Conservation (phyloP, 2,797 vertebrate species). For the Diceros bicornis region DNA sequence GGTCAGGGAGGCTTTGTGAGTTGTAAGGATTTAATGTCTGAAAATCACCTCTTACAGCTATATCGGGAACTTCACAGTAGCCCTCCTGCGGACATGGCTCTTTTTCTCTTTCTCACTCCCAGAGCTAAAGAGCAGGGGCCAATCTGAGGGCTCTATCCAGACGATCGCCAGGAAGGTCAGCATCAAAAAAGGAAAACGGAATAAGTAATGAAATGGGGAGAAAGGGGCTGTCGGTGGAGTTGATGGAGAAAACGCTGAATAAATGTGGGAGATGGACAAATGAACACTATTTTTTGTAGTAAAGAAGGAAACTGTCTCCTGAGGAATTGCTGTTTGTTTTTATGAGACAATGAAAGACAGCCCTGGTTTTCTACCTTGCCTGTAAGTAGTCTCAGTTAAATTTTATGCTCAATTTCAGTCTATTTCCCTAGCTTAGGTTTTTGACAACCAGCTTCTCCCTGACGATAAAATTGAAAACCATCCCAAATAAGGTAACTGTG, state of each 20-base stretch:
- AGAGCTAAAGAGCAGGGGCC: not conserved
- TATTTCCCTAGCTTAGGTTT: not conserved
- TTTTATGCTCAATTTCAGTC: not conserved
- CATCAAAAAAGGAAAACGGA: no score
- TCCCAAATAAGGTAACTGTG: not conserved
- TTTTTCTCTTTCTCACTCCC: not conserved
- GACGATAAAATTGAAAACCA: slow-evolving; percentile 2
- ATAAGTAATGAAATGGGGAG: not conserved
- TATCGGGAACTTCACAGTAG: not conserved
- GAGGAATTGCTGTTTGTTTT: not conserved
- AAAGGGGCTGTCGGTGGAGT: not conserved
- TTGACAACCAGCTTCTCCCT: not conserved
- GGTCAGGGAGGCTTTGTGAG: slow-evolving; percentile 18
- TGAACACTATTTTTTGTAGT: not conserved
- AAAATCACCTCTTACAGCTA: not conserved
- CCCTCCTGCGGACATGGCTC: not conserved
- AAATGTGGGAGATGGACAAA: not conserved
- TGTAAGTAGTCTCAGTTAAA: not conserved
- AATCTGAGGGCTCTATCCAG: not conserved
- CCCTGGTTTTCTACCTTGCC: not conserved
- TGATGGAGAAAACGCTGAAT: not conserved
- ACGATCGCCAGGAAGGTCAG: rapidly evolving
- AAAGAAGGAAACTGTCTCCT: not conserved
- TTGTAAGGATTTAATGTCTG: slow-evolving; percentile 32
- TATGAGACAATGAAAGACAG: not conserved